Percentiles rank a stretch among this genome's conserved stretches.
phyloP scores from a whole-genome alignment of 2,888 invertebrate genomes.

The Hartigia nigra region DNA sequence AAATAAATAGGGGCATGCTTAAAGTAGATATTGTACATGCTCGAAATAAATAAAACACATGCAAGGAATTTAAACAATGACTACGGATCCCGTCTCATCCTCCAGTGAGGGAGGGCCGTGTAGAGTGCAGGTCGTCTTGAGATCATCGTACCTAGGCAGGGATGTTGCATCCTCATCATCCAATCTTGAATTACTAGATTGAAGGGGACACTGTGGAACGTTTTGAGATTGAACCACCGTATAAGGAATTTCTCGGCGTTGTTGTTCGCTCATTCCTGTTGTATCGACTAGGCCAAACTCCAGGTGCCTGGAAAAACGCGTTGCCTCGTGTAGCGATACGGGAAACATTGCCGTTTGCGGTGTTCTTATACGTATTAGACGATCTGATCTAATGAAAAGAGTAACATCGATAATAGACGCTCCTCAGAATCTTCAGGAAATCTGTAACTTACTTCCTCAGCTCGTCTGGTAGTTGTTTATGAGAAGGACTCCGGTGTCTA shows the following conservation, averaged over 20 bases:
- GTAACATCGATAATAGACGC: background rate
- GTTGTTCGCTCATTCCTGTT: constrained; percentile 88
- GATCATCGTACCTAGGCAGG: constrained; percentile 65
- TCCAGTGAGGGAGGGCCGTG: constrained; percentile 56
- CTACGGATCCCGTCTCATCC: constrained; percentile 66
- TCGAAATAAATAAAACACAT: constrained; percentile 56
- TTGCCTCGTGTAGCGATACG: constrained; percentile 51
- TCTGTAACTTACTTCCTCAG: constrained; percentile 57
- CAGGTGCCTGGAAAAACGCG: constrained; percentile 77
- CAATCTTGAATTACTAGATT: constrained; percentile 56
- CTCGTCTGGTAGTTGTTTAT: constrained; percentile 62
- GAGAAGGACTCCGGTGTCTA: constrained; percentile 63
- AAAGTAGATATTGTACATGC: constrained; percentile 56
- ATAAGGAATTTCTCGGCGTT: constrained; percentile 88
- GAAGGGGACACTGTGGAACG: constrained; percentile 66
- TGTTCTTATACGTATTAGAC: background rate
- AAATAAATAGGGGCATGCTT: constrained; percentile 61
- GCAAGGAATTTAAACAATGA: constrained; percentile 58
- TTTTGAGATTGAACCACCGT: constrained; percentile 81
- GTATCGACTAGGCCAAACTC: constrained; percentile 91
- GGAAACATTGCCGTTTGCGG: constrained; percentile 35
- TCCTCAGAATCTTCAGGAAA: background rate
- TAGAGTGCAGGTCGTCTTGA: constrained; percentile 63
- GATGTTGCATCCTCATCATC: constrained; percentile 49
- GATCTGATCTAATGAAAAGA: background rate